A percentile compares a stretch with the other conserved stretches of the same genome.
Conservation (phyloP, 2,797 vertebrate genomes). For the Tapera naevia region DNA sequence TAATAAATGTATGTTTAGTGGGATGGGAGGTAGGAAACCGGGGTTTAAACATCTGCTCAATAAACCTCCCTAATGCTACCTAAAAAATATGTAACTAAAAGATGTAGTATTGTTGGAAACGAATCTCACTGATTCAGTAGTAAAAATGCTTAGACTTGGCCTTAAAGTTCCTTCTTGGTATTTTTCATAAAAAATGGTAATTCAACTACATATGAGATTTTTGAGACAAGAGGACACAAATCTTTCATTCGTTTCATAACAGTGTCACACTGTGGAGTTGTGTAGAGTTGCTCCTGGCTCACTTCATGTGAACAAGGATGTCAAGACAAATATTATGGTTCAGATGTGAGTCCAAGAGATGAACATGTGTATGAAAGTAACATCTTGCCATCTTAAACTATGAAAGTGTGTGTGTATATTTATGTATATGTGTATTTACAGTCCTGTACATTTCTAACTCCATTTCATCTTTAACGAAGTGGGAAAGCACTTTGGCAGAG, state of each 20-base stretch:
- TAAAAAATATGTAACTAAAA: neutral
- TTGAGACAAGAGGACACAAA: neutral
- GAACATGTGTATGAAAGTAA: neutral
- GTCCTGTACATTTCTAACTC: neutral
- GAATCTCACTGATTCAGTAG: neutral
- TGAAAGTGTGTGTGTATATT: neutral
- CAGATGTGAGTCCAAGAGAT: neutral
- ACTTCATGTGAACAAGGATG: neutral
- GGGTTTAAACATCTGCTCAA: neutral
- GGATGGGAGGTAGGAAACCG: neutral
- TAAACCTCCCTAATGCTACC: neutral
- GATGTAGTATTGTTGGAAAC: neutral
- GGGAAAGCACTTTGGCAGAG: neutral
- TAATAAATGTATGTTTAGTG: neutral
- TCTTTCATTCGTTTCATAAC: neutral
- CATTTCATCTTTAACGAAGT: neutral
- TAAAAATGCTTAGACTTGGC: neutral
- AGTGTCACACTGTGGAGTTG: neutral
- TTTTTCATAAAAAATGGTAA: neutral
- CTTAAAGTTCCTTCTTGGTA: neutral
- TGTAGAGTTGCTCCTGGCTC: neutral
- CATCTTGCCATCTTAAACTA: neutral
- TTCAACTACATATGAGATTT: neutral
- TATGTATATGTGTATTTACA: neutral
- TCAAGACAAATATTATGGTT: neutral